Percentiles rank a stretch among this genome's conserved stretches.
Conservation (phyloP, 2,888 invertebrate species). For the Minunthozetes semirufus region DNA sequence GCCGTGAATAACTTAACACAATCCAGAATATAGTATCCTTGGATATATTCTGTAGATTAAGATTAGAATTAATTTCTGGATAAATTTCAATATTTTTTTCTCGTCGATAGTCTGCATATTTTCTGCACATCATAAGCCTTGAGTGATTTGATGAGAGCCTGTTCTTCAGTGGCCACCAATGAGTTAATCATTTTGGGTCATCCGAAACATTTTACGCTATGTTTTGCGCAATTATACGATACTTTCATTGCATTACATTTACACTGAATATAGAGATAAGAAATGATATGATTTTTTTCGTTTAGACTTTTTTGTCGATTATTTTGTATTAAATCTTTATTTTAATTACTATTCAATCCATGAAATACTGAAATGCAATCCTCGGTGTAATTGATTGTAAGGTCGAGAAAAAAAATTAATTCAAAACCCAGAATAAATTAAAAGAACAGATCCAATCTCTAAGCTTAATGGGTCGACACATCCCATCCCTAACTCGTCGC, state of each 20-base stretch:
- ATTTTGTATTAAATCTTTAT: too few species aligned
- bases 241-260: too few species aligned
- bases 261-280: too few species aligned
- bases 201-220: background rate
- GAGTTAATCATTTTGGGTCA: conserved; percentile 3
- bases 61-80: too few species aligned
- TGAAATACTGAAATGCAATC: background rate
- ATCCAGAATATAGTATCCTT: background rate
- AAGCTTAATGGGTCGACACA: conserved; percentile 27
- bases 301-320: too few species aligned
- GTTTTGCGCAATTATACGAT: background rate
- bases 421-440: background rate
- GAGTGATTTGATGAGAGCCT: background rate
- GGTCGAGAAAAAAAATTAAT: background rate
- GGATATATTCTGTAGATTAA: background rate
- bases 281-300: too few species aligned
- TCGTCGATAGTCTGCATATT: too few species aligned
- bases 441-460: background rate
- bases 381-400: background rate
- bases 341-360: background rate
- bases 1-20: too few species aligned
- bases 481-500: background rate
- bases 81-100: too few species aligned
- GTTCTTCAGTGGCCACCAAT: background rate
- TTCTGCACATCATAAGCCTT: too few species aligned